Conservation (phyloP, 1,140 invertebrate species). For the Belonocnema kinseyi region DNA sequence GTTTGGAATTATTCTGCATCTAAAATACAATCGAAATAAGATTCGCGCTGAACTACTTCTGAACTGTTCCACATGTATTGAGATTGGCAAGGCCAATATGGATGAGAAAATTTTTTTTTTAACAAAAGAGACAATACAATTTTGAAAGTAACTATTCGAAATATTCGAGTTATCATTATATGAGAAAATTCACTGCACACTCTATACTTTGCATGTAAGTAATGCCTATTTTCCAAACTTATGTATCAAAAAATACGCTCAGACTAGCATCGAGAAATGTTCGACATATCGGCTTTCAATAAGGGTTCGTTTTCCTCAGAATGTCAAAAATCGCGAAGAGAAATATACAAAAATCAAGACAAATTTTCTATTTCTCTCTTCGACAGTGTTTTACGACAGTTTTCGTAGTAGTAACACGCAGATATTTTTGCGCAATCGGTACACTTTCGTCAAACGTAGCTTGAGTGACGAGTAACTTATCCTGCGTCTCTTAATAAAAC, state of each 20-base stretch:
- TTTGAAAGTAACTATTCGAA: constrained; percentile 15
- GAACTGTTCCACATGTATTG: no score
- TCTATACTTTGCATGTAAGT: constrained; percentile 94
- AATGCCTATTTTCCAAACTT: constrained; percentile 85
- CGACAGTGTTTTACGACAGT: background rate
- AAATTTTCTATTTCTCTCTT: background rate
- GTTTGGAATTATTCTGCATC: background rate
- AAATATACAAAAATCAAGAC: background rate
- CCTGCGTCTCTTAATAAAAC: background rate
- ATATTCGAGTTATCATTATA: constrained; percentile 31
- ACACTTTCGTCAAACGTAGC: constrained; percentile 18
- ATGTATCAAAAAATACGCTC: constrained; percentile 51
- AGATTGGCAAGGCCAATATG: no score
- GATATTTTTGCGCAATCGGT: background rate
- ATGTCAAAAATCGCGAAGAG: background rate
- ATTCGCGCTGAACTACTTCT: background rate
- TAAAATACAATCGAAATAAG: background rate
- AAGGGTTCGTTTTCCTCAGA: background rate
- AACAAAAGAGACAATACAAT: constrained; percentile 38
- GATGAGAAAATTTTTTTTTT: no score
- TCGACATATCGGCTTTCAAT: constrained; percentile 15
- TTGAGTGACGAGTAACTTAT: constrained; percentile 20
- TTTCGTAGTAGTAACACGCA: constrained; percentile 62
- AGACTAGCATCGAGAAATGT: constrained; percentile 64
- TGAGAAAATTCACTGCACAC: constrained; percentile 75